These are phyloP conservation scores for Camptogramma bilineatum DNA, from an alignment of 2,888 invertebrate genomes.

Conservation along the genomic window DNA sequence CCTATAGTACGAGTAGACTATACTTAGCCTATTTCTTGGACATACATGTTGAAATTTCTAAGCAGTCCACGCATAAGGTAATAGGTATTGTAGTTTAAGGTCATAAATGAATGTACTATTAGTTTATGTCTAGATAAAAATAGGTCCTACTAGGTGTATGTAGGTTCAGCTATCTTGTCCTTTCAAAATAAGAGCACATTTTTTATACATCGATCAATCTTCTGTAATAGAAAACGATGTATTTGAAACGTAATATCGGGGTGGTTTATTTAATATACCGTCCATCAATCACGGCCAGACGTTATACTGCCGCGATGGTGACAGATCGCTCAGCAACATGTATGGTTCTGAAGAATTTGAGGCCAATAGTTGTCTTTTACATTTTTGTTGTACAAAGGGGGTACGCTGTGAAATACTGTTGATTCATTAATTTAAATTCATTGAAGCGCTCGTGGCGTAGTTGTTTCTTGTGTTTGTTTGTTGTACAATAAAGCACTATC, in stretches of 20 bases:
- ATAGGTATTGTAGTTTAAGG: no score
- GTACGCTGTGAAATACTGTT: neutral
- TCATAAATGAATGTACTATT: no score
- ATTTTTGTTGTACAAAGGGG: neutral
- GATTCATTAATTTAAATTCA: no score
- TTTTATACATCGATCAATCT: conserved; percentile 77
- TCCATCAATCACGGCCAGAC: conserved; percentile 75
- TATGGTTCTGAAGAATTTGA: conserved; percentile 49
- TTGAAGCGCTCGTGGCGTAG: no score
- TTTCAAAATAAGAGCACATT: conserved; percentile 19
- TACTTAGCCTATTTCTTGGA: no score
- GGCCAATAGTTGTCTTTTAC: conserved; percentile 6
- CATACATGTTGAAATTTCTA: no score
- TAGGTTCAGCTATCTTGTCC: conserved; percentile 15
- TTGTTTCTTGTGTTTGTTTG: no score
- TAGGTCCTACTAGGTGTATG: neutral
- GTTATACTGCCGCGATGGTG: conserved; percentile 66
- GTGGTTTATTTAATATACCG: conserved; percentile 80
- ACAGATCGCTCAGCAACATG: conserved; percentile 76
- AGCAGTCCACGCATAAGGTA: no score
- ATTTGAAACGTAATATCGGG: conserved; percentile 79
- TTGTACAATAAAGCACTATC: no score
- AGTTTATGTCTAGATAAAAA: neutral
- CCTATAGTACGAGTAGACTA: no score
- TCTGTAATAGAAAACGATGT: conserved; percentile 74